phyloP scores from a whole-genome alignment of 1,140 invertebrate species.

The Ctenoplectra terminalis region DNA sequence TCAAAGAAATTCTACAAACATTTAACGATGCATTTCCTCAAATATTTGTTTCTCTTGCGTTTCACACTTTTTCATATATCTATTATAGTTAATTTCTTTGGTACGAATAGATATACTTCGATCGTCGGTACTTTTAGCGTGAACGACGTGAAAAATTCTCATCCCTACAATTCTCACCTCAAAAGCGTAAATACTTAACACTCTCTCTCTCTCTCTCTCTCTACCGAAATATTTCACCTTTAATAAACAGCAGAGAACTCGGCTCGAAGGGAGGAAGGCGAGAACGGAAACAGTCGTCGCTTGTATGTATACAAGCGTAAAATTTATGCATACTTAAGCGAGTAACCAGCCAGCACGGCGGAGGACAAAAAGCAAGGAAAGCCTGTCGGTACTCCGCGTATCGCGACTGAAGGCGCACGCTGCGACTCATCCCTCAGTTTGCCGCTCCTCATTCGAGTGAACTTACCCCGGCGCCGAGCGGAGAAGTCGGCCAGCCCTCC shows the following conservation, averaged over 20 bases:
- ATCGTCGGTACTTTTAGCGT: too few relatives aligned
- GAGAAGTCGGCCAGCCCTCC: constrained; percentile 14
- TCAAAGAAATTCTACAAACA: too few relatives aligned
- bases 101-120: too few relatives aligned
- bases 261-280: not conserved
- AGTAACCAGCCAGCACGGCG: constrained; percentile 14
- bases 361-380: constrained; percentile 55
- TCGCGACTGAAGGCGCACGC: constrained; percentile 13
- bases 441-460: constrained; percentile 14
- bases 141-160: too few relatives aligned
- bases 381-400: not conserved
- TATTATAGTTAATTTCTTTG: too few relatives aligned
- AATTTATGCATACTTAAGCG: constrained; percentile 47
- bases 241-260: not conserved
- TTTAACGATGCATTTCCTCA: too few relatives aligned
- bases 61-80: too few relatives aligned
- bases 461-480: not conserved
- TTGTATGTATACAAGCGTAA: constrained; percentile 40
- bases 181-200: not conserved
- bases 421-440: constrained; percentile 20
- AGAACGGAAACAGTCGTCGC: constrained; percentile 31
- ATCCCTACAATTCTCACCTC: too few relatives aligned
- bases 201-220: not conserved
- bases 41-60: too few relatives aligned
- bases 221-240: not conserved